Percentiles rank a stretch among this genome's conserved stretches.
Evolutionary conservation across 2,888 invertebrate species (phyloP).

Genomic region (Bembecia ichneumoniformis): DNA sequence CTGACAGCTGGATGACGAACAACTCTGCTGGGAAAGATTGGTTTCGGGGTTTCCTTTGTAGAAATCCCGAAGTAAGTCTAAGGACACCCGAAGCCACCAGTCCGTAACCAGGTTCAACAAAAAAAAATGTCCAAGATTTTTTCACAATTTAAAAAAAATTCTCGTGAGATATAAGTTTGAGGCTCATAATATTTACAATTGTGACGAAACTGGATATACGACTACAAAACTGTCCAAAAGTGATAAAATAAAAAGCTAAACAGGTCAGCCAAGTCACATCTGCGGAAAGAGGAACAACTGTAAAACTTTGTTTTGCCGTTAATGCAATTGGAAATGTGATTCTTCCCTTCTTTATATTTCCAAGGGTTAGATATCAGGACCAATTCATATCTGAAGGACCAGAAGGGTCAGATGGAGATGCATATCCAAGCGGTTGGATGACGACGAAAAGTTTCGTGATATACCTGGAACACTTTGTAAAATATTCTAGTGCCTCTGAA

Average conservation of each 20-base stretch:
- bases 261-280: constrained; percentile 7
- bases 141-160: constrained; percentile 1
- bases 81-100: constrained; percentile 3
- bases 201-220: constrained; percentile 8
- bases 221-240: constrained; percentile 5
- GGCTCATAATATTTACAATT: constrained; percentile 6
- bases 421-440: constrained; percentile 7
- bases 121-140: constrained; percentile 6
- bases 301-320: constrained; percentile 2
- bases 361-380: constrained; percentile 9
- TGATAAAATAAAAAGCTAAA: constrained; percentile 3
- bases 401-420: constrained; percentile 7
- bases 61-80: constrained; percentile 1
- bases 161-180: constrained; percentile 4
- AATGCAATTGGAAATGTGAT: constrained; percentile 5
- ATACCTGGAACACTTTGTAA: constrained; percentile 7
- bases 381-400: constrained; percentile 13
- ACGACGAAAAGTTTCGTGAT: constrained; percentile 6
- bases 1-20: background rate
- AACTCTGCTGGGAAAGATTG: constrained; percentile 1
- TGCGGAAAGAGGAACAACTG: constrained; percentile 5
- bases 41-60: constrained; percentile 1
- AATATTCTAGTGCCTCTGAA: constrained; percentile 2
- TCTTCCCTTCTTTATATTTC: constrained; percentile 6
- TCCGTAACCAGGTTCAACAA: constrained; percentile 6